These are phyloP conservation scores for Xylota sylvarum DNA, from an alignment of 2,888 invertebrate species.

Conservation along the genomic window DNA sequence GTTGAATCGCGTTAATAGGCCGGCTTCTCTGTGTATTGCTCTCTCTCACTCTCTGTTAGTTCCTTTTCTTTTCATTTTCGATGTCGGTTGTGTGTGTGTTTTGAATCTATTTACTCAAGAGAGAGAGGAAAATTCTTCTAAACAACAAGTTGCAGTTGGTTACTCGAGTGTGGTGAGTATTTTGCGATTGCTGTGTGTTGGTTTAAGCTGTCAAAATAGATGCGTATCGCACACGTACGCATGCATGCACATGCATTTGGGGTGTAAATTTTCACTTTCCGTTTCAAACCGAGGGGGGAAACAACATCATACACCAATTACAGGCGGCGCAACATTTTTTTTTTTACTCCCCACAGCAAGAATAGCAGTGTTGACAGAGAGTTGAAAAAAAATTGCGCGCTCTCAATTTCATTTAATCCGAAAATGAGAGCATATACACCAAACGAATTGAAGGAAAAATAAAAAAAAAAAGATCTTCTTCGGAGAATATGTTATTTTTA, in stretches of 20 bases:
- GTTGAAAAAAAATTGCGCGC: slow-evolving; percentile 27
- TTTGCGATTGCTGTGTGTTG: slow-evolving; percentile 20
- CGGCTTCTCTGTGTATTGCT: slow-evolving; percentile 47
- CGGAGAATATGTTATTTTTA: slow-evolving; percentile 1
- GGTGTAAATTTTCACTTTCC: slow-evolving; percentile 84
- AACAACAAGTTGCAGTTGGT: slow-evolving; percentile 76
- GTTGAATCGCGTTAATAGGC: slow-evolving; percentile 58
- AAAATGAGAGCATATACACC: slow-evolving; percentile 19
- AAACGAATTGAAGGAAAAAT: neutral
- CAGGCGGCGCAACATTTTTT: slow-evolving; percentile 54
- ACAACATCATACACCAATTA: slow-evolving; percentile 36
- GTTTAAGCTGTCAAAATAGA: slow-evolving; percentile 46
- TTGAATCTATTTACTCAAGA: slow-evolving; percentile 16
- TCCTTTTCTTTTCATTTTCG: slow-evolving; percentile 18
- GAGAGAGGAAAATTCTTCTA: slow-evolving; percentile 53
- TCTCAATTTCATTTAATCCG: slow-evolving; percentile 44
- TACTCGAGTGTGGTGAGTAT: slow-evolving; percentile 50
- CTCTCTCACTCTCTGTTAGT: slow-evolving; percentile 39
- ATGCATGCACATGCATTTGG: slow-evolving; percentile 64
- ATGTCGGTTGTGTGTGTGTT: slow-evolving; percentile 11
- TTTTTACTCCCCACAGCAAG: slow-evolving; percentile 46
- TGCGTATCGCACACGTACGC: slow-evolving; percentile 72
- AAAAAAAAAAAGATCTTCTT: slow-evolving; percentile 1
- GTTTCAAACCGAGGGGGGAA: slow-evolving; percentile 79
- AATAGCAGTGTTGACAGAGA: slow-evolving; percentile 60